Percentiles rank a stretch among this genome's conserved stretches.
Conservation (phyloP, 2,888 invertebrate species). For the Neoscelio sp. region DNA sequence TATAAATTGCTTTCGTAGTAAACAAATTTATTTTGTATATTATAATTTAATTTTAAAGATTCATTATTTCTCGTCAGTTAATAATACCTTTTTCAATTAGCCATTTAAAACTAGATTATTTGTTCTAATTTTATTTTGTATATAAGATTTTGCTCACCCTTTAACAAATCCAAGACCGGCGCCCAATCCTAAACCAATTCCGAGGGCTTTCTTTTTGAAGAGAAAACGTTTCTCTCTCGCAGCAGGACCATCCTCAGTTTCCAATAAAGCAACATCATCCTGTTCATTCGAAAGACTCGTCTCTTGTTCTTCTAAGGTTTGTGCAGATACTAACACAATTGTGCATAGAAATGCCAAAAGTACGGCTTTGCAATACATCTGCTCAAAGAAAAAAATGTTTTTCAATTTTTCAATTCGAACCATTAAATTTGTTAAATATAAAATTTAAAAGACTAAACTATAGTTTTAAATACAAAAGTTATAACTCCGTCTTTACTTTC, state of each 20-base stretch:
- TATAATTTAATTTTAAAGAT: too few relatives aligned
- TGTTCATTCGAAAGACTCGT: constrained; percentile 47
- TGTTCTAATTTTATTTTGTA: too few relatives aligned
- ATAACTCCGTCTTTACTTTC: too few relatives aligned
- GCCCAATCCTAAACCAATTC: constrained; percentile 80
- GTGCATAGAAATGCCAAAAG: constrained; percentile 62
- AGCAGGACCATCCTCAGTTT: constrained; percentile 19
- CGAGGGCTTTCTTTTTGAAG: constrained; percentile 78
- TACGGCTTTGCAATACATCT: constrained; percentile 69
- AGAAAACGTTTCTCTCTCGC: constrained; percentile 78
- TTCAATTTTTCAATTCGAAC: too few relatives aligned
- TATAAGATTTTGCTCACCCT: constrained; percentile 42
- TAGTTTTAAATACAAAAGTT: too few relatives aligned
- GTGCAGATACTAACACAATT: constrained; percentile 55
- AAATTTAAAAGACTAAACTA: too few relatives aligned
- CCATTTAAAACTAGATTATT: too few relatives aligned
- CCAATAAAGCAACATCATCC: constrained; percentile 49
- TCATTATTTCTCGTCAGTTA: too few relatives aligned
- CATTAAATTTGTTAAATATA: too few relatives aligned
- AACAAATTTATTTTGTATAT: not conserved
- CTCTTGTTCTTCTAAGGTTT: constrained; percentile 58
- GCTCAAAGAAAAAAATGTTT: constrained; percentile 25
- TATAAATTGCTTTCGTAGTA: too few relatives aligned
- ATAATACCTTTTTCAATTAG: too few relatives aligned
- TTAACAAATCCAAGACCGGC: constrained; percentile 73